Conservation (phyloP, 1,140 invertebrate species). For the Caerostris darwini region DNA sequence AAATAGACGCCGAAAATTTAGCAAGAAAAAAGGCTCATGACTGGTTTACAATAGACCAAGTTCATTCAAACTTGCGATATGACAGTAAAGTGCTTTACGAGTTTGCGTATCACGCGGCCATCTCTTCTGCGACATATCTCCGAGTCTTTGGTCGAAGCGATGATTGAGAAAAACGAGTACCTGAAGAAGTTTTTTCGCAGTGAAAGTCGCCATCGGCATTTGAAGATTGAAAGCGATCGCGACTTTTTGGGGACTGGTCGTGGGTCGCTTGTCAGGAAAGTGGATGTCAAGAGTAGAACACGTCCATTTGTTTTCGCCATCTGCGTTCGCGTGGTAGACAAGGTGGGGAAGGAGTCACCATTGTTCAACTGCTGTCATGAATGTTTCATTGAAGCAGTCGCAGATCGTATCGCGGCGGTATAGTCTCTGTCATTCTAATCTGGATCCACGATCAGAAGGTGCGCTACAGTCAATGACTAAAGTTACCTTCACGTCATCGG, state of each 20-base stretch:
- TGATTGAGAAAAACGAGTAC: slow-evolving; percentile 12
- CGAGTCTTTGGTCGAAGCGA: neutral
- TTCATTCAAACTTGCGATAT: slow-evolving; percentile 1
- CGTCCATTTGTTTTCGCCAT: slow-evolving; percentile 77
- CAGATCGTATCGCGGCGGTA: slow-evolving; percentile 72
- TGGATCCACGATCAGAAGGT: slow-evolving; percentile 62
- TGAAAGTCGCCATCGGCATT: slow-evolving; percentile 45
- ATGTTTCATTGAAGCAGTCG: slow-evolving; percentile 70
- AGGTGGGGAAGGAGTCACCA: slow-evolving; percentile 61
- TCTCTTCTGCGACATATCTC: neutral
- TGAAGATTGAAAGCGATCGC: slow-evolving; percentile 69
- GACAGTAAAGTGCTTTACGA: neutral
- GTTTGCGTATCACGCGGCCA: neutral
- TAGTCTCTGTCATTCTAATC: slow-evolving; percentile 70
- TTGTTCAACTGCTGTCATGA: slow-evolving; percentile 75
- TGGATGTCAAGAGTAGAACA: slow-evolving; percentile 32
- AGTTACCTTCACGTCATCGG: slow-evolving; percentile 58
- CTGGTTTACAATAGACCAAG: neutral
- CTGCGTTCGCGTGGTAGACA: slow-evolving; percentile 64
- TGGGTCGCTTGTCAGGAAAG: slow-evolving; percentile 69
- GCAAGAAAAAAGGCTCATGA: too few relatives aligned
- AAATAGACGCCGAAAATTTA: too few relatives aligned
- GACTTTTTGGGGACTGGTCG: slow-evolving; percentile 53
- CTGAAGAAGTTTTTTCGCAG: neutral
- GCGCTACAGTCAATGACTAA: slow-evolving; percentile 75